phyloP scores from a whole-genome alignment of 2,113 vertebrate species.

The Ursus arctos region DNA sequence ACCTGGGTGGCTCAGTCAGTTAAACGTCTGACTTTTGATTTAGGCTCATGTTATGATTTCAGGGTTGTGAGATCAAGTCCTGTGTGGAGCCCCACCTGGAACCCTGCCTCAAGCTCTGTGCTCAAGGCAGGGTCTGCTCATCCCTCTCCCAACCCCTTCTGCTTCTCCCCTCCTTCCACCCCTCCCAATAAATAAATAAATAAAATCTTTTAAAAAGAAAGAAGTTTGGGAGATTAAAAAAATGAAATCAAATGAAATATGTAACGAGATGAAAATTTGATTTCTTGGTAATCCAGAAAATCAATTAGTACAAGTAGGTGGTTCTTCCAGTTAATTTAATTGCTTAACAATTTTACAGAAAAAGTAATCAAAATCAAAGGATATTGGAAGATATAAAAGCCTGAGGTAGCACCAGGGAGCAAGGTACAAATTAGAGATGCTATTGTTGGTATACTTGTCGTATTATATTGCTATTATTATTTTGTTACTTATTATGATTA shows the following conservation, averaged over 20 bases:
- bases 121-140: not conserved
- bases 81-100: not conserved
- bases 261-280: conserved; percentile 1
- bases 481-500: not conserved
- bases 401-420: not conserved
- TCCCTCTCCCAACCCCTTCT: not conserved
- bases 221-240: not conserved
- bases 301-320: not conserved
- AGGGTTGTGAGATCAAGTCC: not conserved
- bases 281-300: not conserved
- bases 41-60: not conserved
- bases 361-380: not conserved
- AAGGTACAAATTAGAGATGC: not conserved
- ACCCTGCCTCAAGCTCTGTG: not conserved
- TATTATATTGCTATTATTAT: not conserved
- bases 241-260: not conserved
- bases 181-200: not conserved
- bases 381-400: not conserved
- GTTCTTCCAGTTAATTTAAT: not conserved
- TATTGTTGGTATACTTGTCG: not conserved
- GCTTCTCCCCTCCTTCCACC: no score
- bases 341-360: not conserved
- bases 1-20: not conserved
- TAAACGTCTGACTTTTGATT: not conserved
- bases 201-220: not conserved